These are phyloP conservation scores for Diglossa cyanea DNA, from an alignment of 2,797 vertebrate genomes.

Conservation along the genomic window DNA sequence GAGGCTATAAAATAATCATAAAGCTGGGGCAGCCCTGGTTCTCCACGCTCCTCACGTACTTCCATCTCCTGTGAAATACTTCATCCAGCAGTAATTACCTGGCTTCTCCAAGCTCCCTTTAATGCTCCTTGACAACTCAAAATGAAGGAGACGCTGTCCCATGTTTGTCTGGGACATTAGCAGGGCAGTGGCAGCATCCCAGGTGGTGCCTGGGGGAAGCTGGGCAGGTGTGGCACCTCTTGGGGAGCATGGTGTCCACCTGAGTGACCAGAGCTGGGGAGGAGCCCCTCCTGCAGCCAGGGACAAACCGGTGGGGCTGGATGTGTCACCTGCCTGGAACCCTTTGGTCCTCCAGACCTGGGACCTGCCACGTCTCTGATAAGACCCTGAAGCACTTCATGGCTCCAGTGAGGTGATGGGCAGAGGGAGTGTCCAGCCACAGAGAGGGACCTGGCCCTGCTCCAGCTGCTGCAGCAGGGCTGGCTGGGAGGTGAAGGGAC, in stretches of 20 bases:
- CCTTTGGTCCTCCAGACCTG: background rate
- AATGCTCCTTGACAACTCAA: background rate
- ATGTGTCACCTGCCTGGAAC: background rate
- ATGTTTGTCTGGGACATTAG: background rate
- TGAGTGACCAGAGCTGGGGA: background rate
- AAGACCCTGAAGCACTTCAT: background rate
- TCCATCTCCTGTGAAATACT: conserved; percentile 15
- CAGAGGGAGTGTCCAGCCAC: background rate
- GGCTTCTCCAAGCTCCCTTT: conserved; percentile 5
- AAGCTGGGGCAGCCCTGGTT: conserved; percentile 1
- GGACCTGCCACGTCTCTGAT: background rate
- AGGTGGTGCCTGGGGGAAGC: background rate
- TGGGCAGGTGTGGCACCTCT: background rate
- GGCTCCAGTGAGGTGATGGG: background rate
- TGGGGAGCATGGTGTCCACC: rapidly evolving
- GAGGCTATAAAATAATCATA: conserved; percentile 47
- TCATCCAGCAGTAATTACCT: conserved; percentile 34
- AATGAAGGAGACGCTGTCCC: background rate
- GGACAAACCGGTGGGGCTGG: background rate
- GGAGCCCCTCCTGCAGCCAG: background rate
- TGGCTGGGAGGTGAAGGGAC: background rate
- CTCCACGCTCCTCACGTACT: background rate
- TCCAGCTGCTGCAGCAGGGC: background rate
- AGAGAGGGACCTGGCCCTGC: rapidly evolving
- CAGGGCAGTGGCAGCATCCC: background rate